These are phyloP conservation scores for Arctocebus calabarensis DNA, from an alignment of 2,797 vertebrate genomes.

Conservation along the genomic window DNA sequence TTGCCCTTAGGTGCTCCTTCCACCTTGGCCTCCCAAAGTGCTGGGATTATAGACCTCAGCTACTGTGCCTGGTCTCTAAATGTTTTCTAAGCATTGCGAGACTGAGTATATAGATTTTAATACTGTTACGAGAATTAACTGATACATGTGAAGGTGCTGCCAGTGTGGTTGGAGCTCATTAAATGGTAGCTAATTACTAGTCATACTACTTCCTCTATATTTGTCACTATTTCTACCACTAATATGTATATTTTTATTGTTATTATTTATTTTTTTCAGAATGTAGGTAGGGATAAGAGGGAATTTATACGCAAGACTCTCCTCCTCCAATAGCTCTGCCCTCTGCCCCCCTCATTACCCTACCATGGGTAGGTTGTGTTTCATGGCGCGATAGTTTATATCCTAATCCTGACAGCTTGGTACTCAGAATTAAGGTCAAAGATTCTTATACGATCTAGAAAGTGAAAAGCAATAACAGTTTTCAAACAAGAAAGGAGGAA, in stretches of 20 bases:
- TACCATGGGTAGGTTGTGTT: background rate
- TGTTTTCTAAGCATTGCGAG: conserved; percentile 26
- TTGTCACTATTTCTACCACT: background rate
- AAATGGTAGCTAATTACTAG: background rate
- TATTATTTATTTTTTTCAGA: background rate
- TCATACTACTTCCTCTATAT: background rate
- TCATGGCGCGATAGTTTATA: background rate
- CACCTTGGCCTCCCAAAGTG: background rate
- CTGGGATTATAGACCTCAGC: background rate
- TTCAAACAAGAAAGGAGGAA: background rate
- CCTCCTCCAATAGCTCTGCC: background rate
- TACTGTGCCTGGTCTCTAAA: background rate
- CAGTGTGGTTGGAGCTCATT: background rate
- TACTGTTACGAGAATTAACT: background rate
- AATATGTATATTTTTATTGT: background rate
- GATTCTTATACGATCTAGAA: background rate
- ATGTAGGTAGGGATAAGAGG: background rate
- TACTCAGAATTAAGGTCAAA: conserved; percentile 31
- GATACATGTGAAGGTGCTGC: background rate
- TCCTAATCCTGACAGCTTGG: background rate
- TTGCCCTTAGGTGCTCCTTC: background rate
- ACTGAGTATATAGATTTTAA: background rate
- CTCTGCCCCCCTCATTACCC: background rate
- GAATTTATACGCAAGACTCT: background rate
- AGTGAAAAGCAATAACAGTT: background rate